A percentile compares a stretch with the other conserved stretches of the same genome.
These are phyloP conservation scores for Bombus picipes DNA, from an alignment of 1,140 invertebrate species.

Conservation along the genomic window DNA sequence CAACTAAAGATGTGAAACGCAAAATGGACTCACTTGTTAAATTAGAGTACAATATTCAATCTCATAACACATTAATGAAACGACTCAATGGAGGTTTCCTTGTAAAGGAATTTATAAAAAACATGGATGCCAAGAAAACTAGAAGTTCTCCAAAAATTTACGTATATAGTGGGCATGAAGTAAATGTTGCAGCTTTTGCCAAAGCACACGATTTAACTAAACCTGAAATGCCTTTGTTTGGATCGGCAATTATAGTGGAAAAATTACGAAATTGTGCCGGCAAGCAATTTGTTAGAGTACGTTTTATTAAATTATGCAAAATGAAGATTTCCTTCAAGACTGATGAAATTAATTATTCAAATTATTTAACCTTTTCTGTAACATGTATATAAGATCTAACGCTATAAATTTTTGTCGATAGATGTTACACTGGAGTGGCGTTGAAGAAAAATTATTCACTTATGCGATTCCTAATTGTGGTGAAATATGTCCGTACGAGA, in stretches of 20 bases:
- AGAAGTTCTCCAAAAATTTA: constrained; percentile 79
- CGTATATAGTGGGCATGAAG: constrained; percentile 87
- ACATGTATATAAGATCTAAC: not conserved
- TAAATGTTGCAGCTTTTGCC: constrained; percentile 87
- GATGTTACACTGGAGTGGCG: constrained; percentile 52
- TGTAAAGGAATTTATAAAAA: constrained; percentile 56
- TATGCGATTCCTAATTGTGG: constrained; percentile 70
- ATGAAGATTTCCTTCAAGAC: not conserved
- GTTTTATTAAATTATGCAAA: not conserved
- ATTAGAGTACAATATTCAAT: constrained; percentile 83
- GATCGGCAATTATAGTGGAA: constrained; percentile 79
- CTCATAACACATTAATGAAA: constrained; percentile 84
- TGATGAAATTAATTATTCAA: not conserved
- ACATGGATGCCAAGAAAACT: constrained; percentile 23
- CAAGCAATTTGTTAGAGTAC: constrained; percentile 35
- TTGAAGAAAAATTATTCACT: constrained; percentile 38
- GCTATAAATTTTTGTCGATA: not conserved
- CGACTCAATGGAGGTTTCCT: constrained; percentile 84
- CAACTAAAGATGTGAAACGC: constrained; percentile 82
- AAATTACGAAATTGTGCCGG: constrained; percentile 52
- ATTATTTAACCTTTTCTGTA: not conserved
- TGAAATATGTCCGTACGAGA: constrained; percentile 72
- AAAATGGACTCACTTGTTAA: constrained; percentile 78
- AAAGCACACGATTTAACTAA: constrained; percentile 85
- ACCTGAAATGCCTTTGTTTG: constrained; percentile 82